phyloP scores from a whole-genome alignment of 1,140 invertebrate genomes.

The Eciton burchellii region DNA sequence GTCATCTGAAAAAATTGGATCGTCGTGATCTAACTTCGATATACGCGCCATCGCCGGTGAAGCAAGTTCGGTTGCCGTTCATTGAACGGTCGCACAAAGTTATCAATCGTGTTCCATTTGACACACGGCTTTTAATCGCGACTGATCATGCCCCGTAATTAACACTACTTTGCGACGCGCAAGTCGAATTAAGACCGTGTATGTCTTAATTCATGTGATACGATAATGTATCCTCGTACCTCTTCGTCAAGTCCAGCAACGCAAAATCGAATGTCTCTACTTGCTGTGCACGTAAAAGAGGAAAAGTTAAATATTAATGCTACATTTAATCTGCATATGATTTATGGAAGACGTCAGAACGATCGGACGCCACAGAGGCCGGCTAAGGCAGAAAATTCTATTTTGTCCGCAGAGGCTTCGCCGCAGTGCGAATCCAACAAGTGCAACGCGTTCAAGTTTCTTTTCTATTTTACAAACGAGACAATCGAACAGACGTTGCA shows the following conservation, averaged over 20 bases:
- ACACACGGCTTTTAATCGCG: conserved; percentile 15
- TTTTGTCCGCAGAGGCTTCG: conserved; percentile 77
- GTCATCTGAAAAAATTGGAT: conserved; percentile 66
- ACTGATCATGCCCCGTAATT: conserved; percentile 19
- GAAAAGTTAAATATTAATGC: not conserved
- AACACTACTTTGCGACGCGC: not conserved
- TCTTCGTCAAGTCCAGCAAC: too few species aligned
- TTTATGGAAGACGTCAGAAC: conserved; percentile 29
- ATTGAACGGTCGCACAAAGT: conserved; percentile 10
- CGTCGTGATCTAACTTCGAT: conserved; percentile 39
- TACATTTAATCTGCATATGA: conserved; percentile 24
- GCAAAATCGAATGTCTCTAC: too few species aligned
- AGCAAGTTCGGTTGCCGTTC: conserved; percentile 40
- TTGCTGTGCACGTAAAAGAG: too few species aligned
- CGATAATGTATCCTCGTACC: too few species aligned
- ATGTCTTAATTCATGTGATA: too few species aligned
- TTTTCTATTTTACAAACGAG: conserved; percentile 11
- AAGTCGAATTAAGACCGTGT: not conserved
- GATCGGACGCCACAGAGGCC: conserved; percentile 76
- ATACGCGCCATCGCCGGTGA: conserved; percentile 39
- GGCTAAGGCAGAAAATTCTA: conserved; percentile 74
- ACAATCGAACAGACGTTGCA: not conserved
- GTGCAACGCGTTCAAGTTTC: conserved; percentile 45
- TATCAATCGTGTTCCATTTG: conserved; percentile 29
- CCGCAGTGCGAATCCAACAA: conserved; percentile 76